phyloP scores from a whole-genome alignment of 2,113 vertebrate species.

The Tragelaphus scriptus region DNA sequence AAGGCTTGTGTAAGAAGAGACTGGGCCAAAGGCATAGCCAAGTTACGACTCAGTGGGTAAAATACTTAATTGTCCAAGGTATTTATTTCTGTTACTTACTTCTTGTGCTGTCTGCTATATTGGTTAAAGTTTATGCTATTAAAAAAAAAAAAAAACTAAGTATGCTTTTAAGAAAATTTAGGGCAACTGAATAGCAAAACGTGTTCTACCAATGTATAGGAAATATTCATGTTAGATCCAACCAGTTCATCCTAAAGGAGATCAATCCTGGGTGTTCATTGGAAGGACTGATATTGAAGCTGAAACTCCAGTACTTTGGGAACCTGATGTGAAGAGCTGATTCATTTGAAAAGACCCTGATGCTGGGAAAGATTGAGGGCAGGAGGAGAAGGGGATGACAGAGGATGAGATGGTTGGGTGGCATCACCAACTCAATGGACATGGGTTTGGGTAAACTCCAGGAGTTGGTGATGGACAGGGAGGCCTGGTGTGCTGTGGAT shows the following conservation, averaged over 20 bases:
- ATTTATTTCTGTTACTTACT: background rate
- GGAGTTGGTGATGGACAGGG: background rate
- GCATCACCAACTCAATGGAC: background rate
- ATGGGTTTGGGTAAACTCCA: background rate
- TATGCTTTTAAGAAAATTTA: conserved; percentile 2
- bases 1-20: background rate
- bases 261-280: background rate
- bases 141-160: background rate
- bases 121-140: background rate
- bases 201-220: background rate
- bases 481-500: background rate
- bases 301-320: background rate
- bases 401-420: background rate
- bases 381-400: background rate
- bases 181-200: background rate
- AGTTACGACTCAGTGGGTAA: background rate
- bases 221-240: background rate
- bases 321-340: background rate
- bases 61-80: background rate
- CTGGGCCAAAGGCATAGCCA: background rate
- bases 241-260: background rate
- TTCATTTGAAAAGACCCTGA: background rate
- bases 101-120: background rate
- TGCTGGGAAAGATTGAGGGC: background rate
- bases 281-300: background rate